These are phyloP conservation scores for Tamandua tetradactyla DNA, from an alignment of 2,797 vertebrate species.

Conservation along the genomic window DNA sequence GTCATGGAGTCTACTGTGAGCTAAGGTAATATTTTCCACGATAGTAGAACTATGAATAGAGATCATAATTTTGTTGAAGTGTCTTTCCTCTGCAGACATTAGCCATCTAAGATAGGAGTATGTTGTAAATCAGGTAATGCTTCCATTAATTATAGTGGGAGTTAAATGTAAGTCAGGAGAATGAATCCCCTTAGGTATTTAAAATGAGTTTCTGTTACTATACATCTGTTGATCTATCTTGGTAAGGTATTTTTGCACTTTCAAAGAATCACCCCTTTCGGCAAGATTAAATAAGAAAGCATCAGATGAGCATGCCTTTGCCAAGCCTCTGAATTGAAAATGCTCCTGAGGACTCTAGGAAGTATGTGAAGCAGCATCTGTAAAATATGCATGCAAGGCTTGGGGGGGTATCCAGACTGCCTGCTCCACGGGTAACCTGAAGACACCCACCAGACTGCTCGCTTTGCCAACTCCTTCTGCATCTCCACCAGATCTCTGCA, in stretches of 20 bases:
- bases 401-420: constrained; percentile 37
- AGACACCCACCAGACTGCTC: constrained; percentile 43
- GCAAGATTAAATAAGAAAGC: constrained; percentile 63
- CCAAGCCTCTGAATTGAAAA: constrained; percentile 71
- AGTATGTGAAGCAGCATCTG: constrained; percentile 61
- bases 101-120: constrained; percentile 23
- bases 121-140: constrained; percentile 47
- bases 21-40: constrained; percentile 21
- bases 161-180: constrained; percentile 51
- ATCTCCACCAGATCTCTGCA: not conserved
- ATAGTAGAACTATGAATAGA: constrained; percentile 11
- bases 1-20: not conserved
- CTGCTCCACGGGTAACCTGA: constrained; percentile 4
- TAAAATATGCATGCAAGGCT: constrained; percentile 35
- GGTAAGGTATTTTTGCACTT: constrained; percentile 69
- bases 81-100: constrained; percentile 35
- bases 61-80: constrained; percentile 53
- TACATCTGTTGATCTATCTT: constrained; percentile 67
- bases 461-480: not conserved
- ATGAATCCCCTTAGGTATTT: constrained; percentile 74
- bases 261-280: constrained; percentile 44
- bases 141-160: constrained; percentile 72
- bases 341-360: constrained; percentile 41
- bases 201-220: constrained; percentile 61
- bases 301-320: constrained; percentile 32